Percentiles rank a stretch among this genome's conserved stretches.
Conservation (phyloP, 2,113 vertebrate species). For the Pyxicephalus adspersus region DNA sequence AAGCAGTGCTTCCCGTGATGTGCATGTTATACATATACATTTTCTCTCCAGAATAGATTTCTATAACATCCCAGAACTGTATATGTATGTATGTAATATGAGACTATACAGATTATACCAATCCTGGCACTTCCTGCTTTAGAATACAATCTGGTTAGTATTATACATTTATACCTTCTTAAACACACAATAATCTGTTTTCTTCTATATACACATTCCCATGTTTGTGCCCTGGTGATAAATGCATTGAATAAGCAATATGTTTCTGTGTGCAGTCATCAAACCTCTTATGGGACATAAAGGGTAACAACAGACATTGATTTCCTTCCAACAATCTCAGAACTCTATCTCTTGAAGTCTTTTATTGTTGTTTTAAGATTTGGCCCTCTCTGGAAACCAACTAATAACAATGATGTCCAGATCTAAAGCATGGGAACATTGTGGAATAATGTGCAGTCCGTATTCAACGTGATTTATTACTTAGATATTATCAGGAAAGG, state of each 20-base stretch:
- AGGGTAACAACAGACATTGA: slow-evolving; percentile 24
- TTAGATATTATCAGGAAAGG: slow-evolving; percentile 50
- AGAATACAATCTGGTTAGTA: background rate
- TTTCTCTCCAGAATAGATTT: too few species aligned
- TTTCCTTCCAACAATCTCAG: slow-evolving; percentile 42
- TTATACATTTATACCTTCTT: background rate
- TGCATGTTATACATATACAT: too few species aligned
- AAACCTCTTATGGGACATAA: slow-evolving; percentile 38
- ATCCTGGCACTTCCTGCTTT: too few species aligned
- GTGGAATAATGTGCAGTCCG: slow-evolving; percentile 1
- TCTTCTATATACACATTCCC: background rate
- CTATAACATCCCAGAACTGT: too few species aligned
- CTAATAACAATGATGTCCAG: slow-evolving; percentile 36
- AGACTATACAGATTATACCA: too few species aligned
- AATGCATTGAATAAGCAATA: slow-evolving; percentile 15
- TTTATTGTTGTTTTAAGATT: slow-evolving; percentile 51
- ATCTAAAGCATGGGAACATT: slow-evolving; percentile 43
- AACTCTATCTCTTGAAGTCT: slow-evolving; percentile 49
- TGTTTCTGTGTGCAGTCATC: slow-evolving; percentile 31
- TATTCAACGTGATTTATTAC: slow-evolving; percentile 38
- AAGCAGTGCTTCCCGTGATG: too few species aligned
- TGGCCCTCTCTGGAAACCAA: slow-evolving; percentile 31
- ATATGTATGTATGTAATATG: too few species aligned
- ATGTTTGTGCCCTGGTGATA: slow-evolving; percentile 27
- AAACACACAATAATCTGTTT: background rate